Evolutionary conservation across 1,140 invertebrate genomes (phyloP).

Genomic region (Bombus ignitus): DNA sequence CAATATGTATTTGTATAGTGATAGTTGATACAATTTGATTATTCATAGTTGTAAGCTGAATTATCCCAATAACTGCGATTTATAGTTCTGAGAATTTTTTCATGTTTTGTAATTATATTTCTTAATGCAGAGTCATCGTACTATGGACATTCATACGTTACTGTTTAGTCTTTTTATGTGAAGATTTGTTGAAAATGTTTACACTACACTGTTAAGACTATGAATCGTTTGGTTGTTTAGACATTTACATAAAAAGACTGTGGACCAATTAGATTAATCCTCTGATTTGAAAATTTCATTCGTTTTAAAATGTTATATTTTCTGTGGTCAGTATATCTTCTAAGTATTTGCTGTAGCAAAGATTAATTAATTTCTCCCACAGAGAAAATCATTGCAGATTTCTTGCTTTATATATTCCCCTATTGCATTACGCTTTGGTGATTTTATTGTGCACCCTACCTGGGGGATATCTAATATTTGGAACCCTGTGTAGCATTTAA

Average conservation of each 20-base stretch:
- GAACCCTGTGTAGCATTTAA: constrained; percentile 70
- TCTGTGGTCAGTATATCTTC: not conserved
- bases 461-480: constrained; percentile 38
- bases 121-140: too few species aligned
- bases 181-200: not conserved
- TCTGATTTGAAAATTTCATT: not conserved
- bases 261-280: not conserved
- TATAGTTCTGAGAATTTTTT: not conserved
- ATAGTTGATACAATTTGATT: not conserved
- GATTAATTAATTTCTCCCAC: constrained; percentile 5
- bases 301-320: not conserved
- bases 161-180: not conserved
- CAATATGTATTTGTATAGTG: not conserved
- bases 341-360: not conserved
- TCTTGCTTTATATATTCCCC: constrained; percentile 30
- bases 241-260: not conserved
- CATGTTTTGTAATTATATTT: not conserved
- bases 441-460: constrained; percentile 48
- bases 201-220: not conserved
- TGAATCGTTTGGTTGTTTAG: not conserved
- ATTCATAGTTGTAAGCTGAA: not conserved
- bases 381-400: constrained; percentile 33
- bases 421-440: constrained; percentile 38
- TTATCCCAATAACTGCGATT: not conserved
- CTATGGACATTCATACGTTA: not conserved